Base-by-base conservation (phyloP, 2,888 invertebrate genomes). In the Clusia tigrina region DNA sequence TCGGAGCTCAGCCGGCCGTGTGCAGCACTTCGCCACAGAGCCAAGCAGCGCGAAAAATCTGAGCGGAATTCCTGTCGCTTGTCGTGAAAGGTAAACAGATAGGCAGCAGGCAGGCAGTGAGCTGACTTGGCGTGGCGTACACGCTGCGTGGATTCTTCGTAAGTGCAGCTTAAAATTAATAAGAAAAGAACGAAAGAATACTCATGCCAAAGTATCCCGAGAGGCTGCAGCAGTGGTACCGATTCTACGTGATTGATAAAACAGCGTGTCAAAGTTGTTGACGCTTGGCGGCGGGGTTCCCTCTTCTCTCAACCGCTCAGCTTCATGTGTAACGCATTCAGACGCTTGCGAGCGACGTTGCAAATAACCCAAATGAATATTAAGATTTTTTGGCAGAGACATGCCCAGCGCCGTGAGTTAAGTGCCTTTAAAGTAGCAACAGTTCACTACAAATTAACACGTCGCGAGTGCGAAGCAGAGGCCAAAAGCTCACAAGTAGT, bases 171-270 rank as follows among this genome's bases (percentile, higher is more conserved):
- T 32, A 32, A 32, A 32, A 32, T 32, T 32, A 32, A 32, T 9
- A 6, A 12, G 12, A 32, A 32, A 32, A 32, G 12, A 32, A 12
- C 32, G 12, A 32, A 32, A 32, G 12, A 32, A 32, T 12, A 12
- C 12, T 32, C 32, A 32, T 32, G 6, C 12, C 32, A 32, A 32
- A n/a, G n/a, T n/a, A n/a, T 32, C 6, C 6, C 32, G 12, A 32
- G 6, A 32, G 6, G 32, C 32, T 9, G 12, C 32, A 32, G 12
- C 32, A 32, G 12, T 42, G 42, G 9, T 42, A 42, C 42, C 60
- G 72, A 71, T 71, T 67, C 65, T 67, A 72, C 72, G 72, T 72
- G 71, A 70, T 71, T 72, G 72, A 72, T 72, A 72, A 70, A 63
- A 67, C 64, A 54, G 67, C 67, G 69, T 69, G 69, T 69, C 70